Percentiles rank a stretch among this genome's conserved stretches.
Evolutionary conservation across 2,888 invertebrate species (phyloP).

Genomic region (Automeris io): DNA sequence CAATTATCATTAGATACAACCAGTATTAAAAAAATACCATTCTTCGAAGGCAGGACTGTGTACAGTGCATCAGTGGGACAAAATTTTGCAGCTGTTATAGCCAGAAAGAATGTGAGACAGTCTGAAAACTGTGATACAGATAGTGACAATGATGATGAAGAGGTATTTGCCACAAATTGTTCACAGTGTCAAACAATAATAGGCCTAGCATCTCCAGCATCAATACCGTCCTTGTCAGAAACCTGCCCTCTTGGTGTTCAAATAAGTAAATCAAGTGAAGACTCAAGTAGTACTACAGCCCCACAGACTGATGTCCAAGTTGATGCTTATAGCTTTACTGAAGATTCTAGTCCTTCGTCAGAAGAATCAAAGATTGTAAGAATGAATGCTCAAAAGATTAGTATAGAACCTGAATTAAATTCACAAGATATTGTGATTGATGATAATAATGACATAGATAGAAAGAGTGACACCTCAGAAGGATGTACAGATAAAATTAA

Average conservation of each 20-base stretch:
- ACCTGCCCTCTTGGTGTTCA: constrained; percentile 80
- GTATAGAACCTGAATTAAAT: constrained; percentile 34
- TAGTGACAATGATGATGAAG: constrained; percentile 78
- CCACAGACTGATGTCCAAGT: constrained; percentile 75
- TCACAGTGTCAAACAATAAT: constrained; percentile 79
- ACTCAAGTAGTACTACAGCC: constrained; percentile 78
- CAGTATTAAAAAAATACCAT: constrained; percentile 80
- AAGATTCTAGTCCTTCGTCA: constrained; percentile 76
- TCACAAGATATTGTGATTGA: constrained; percentile 31
- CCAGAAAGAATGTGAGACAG: constrained; percentile 76
- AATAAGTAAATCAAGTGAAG: constrained; percentile 77
- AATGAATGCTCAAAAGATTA: constrained; percentile 50
- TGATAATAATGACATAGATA: constrained; percentile 40
- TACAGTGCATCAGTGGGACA: constrained; percentile 84
- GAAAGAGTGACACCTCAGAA: constrained; percentile 38
- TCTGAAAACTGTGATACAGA: constrained; percentile 77
- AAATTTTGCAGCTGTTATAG: constrained; percentile 85
- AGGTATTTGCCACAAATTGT: constrained; percentile 81
- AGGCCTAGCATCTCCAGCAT: constrained; percentile 75
- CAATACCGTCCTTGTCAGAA: constrained; percentile 79
- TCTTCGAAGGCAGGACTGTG: constrained; percentile 82
- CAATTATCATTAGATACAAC: constrained; percentile 79
- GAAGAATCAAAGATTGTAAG: constrained; percentile 72
- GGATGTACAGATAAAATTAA: constrained; percentile 69
- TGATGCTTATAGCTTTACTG: constrained; percentile 72